Evolutionary conservation across 2,888 invertebrate species (phyloP).

Genomic region (Leucophora obtusa): DNA sequence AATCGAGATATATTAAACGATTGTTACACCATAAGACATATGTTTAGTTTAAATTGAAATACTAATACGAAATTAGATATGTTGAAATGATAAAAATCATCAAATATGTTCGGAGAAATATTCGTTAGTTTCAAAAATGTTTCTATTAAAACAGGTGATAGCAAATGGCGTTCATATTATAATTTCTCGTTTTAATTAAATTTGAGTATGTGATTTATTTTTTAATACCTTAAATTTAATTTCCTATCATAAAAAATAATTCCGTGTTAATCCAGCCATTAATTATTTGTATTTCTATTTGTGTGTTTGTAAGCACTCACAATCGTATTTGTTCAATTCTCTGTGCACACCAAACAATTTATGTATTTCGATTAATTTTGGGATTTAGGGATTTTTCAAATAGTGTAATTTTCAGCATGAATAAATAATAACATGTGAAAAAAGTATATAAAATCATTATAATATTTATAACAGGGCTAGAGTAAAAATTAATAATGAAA

Average conservation of each 20-base stretch:
- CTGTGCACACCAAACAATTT: constrained; percentile 36
- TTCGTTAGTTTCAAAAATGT: background rate
- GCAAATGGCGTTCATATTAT: background rate
- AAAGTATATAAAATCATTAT: constrained; percentile 42
- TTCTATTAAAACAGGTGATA: constrained; percentile 32
- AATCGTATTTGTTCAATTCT: constrained; percentile 16
- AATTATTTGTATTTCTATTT: constrained; percentile 48
- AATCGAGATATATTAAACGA: constrained; percentile 33
- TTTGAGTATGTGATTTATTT: constrained; percentile 27
- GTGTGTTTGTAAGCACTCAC: constrained; percentile 13
- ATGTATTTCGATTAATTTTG: constrained; percentile 62
- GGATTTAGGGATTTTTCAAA: constrained; percentile 63
- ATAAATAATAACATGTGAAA: constrained; percentile 56
- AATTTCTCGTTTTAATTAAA: constrained; percentile 13
- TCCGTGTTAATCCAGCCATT: constrained; percentile 53
- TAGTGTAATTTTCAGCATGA: constrained; percentile 62
- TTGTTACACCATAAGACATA: constrained; percentile 13
- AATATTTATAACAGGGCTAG: constrained; percentile 27
- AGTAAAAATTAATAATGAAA: background rate
- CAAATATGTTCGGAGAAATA: constrained; percentile 20
- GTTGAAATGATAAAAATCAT: constrained; percentile 39
- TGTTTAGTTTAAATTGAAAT: constrained; percentile 20
- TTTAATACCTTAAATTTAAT: constrained; percentile 31
- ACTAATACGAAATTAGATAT: constrained; percentile 1
- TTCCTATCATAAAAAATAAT: constrained; percentile 35